Percentiles rank a stretch among this genome's conserved stretches.
These are phyloP conservation scores for Lanius collurio DNA, from an alignment of 2,113 vertebrate genomes.

Conservation along the genomic window DNA sequence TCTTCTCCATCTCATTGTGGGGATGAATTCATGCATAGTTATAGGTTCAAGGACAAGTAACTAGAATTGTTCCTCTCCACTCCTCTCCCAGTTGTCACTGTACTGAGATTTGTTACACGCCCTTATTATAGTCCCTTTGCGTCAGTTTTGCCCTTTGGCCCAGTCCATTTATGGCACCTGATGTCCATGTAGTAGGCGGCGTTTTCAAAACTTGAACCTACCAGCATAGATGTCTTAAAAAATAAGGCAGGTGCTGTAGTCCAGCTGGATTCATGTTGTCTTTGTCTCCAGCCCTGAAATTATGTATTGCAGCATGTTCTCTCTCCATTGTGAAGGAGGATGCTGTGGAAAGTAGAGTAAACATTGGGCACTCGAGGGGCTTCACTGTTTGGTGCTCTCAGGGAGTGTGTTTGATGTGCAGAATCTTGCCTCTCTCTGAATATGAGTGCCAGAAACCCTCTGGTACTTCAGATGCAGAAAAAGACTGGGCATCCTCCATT, in stretches of 20 bases:
- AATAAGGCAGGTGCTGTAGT: not conserved
- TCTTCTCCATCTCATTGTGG: not conserved
- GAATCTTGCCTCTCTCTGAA: not conserved
- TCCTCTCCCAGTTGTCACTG: not conserved
- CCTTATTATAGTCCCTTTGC: not conserved
- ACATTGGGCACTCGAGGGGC: not conserved
- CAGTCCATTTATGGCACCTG: not conserved
- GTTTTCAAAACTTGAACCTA: not conserved
- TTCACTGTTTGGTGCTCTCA: not conserved
- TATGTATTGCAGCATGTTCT: not conserved
- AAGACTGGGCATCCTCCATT: conserved; percentile 33
- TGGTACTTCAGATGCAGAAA: conserved; percentile 39
- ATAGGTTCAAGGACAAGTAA: not conserved
- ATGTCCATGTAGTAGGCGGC: not conserved
- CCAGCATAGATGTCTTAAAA: not conserved
- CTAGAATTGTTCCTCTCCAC: not conserved
- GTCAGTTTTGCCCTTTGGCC: not conserved
- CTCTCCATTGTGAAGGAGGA: not conserved
- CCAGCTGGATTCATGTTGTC: not conserved
- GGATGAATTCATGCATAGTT: not conserved
- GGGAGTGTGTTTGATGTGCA: not conserved
- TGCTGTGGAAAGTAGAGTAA: not conserved
- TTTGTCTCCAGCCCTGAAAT: not conserved
- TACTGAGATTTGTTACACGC: not conserved
- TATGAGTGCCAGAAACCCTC: conserved; percentile 2